Percentiles rank a stretch among this genome's conserved stretches.
phyloP scores from a whole-genome alignment of 2,113 vertebrate genomes.

The Coracopsis vasa region DNA sequence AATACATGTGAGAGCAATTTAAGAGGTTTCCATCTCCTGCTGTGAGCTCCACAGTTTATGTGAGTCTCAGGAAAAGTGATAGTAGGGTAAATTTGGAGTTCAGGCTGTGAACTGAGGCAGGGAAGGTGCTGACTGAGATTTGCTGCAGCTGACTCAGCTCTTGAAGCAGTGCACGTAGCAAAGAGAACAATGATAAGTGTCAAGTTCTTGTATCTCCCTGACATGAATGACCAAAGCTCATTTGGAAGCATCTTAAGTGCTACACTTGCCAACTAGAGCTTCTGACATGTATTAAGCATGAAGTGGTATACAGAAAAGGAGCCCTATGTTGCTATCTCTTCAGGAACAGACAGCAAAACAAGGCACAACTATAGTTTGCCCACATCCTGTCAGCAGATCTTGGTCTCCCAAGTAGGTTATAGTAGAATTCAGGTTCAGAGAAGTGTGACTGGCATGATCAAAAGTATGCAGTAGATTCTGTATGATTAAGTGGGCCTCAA shows the following conservation, averaged over 20 bases:
- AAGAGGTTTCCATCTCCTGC: not conserved
- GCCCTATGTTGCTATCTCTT: not conserved
- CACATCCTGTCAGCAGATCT: not conserved
- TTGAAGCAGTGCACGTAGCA: not conserved
- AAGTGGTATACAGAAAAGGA: not conserved
- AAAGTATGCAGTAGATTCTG: rapidly evolving
- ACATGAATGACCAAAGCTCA: not conserved
- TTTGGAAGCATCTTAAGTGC: not conserved
- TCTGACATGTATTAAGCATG: not conserved
- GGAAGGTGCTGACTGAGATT: not conserved
- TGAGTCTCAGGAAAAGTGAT: not conserved
- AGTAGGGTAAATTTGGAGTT: not conserved
- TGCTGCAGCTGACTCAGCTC: not conserved
- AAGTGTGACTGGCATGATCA: not conserved
- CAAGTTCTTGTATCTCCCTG: not conserved
- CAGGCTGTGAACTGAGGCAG: not conserved
- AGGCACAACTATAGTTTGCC: not conserved
- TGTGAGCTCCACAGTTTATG: not conserved
- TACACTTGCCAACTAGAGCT: not conserved
- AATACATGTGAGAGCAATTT: not conserved
- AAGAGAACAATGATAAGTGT: not conserved
- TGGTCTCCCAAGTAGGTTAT: not conserved
- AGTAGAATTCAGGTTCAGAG: not conserved
- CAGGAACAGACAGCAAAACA: not conserved
- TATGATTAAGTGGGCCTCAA: not conserved